Evolutionary conservation across 2,797 vertebrate genomes (phyloP), one percentile per base, ranked within the genome.

Genomic region (Lutjanus campechanus): DNA sequence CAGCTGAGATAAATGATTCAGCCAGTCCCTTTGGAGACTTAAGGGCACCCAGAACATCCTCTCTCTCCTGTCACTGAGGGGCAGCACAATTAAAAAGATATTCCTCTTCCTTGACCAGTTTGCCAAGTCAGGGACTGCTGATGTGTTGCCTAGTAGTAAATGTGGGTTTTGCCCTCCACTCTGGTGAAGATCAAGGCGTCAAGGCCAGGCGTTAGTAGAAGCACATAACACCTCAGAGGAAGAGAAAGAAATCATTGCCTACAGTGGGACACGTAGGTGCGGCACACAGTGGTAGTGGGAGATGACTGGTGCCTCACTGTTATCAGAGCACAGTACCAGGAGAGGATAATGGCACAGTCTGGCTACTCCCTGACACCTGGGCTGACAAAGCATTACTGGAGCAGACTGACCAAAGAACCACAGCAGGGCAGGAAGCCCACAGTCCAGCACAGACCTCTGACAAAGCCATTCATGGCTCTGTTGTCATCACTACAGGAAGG

Each of bases 1-100:
- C 49, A 76, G 17, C 51, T 59, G 12, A 54, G 20, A 84, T 62
- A 78, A 70, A 79, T 60, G 20, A 56, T 67, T 15, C 25, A 58
- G 50, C 61, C 43, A 19, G 8, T 63, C 41, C 29, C 36, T 17
- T 25, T 56, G 11, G 44, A 69, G 50, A 58, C 49, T 51, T 44
- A 55, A 69, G 17, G 50, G 46, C 63, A 66, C 41, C 43, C 17
- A 25, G 69, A 65, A 65, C 66, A 69, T 72, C 77, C 16, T 3
- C 59, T 60, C 41, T 36, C 6, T 40, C 20, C 47, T 46, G 62
- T 66, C 0, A 0, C 49, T 46, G 16, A 77, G 58, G 64, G 68
- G 68, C 51, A 61, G 53, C 2, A 0, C 54, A 10, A 76, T 70
- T 63, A n/a, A 63, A 22, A 51, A n/a, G 50, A 50, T 55, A 41